Evolutionary conservation across 1,140 invertebrate species (phyloP), one percentile per base, ranked within the genome.

Genomic region (Anastrepha ludens): DNA sequence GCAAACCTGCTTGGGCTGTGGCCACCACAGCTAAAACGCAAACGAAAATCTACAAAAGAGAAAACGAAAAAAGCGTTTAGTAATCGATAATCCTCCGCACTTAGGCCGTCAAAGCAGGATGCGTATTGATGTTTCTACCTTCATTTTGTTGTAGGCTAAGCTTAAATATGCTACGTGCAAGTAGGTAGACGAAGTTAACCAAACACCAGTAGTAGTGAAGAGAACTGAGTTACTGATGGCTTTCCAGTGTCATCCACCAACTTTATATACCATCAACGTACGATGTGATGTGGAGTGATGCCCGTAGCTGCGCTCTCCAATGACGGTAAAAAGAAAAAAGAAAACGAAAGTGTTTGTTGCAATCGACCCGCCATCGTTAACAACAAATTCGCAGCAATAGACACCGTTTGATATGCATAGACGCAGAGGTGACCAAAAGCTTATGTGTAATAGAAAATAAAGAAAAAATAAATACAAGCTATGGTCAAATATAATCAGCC

Each of bases 111-210:
- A 17, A 29, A 5, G 41, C 0, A 81, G 47, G 47, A 81, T 44
- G 13, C 62, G 6, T 60, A 0, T 8, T 85, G 41, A 50, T 50
- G n/a, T 8, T 50, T 29, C 6, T 50, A 88, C 88, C 88, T 88
- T 88, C 88, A 88, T 88, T 87, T 87, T 88, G 88, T 88, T 88
- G 86, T 87, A 67, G 64, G 62, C 55, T 85, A 15, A 39, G 86
- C 29, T 88, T 88, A 88, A 64, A 41, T 55, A 17, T 85, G 47
- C 55, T 44, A 86, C 59, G 60, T 44, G 55, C 65, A 88, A 81
- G 20, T 85, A 5, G 44, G 88, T 87, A 87, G 88, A 88, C 88
- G 86, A 86, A 85, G 88, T 87, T 85, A 88, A 88, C 86, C 88
- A 70, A 87, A 74, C 86, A 85, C 70, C 64, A 88, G 88, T 62